Base-by-base conservation (phyloP, 2,113 vertebrate genomes). In the Osmerus eperlanus region DNA sequence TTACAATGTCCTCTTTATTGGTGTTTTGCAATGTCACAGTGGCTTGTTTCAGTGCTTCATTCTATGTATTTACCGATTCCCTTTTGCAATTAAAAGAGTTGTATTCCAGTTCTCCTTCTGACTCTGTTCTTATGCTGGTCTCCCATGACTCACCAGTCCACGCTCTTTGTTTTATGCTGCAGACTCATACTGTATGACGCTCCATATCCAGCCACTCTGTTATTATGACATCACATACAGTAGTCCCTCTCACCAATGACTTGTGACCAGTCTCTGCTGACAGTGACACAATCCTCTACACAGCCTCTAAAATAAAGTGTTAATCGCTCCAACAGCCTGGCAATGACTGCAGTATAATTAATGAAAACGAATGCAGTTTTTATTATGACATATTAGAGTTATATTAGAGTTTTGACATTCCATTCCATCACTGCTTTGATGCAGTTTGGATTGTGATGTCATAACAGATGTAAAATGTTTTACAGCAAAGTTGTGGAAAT, bases 11-110 rank as follows among this genome's bases (percentile, higher is more conserved):
- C 77, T 86, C 88, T 89, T 86, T 81, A 81, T 85, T 89, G 87
- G 86, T 88, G 83, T 82, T 90, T 73, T 89, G 88, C 84, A 83
- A 85, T 78, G 87, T 91, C 86, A 86, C 84, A 68, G 91, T 91
- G 87, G 88, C 87, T 91, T 90, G 88, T 91, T 88, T 87, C 86
- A 85, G 86, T 90, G 89, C 86, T 89, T 88, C 86, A 87, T 89
- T 89, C 89, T 88, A 28, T 91, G 88, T 92, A 88, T 85, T 91
- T 88, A 89, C 85, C 73, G 72, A 81, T 89, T 87, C 86, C 84
- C 81, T 89, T 90, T 91, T 89, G 77, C 88, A 89, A 91, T 85
- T 91, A 91, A 91, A 91, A 85, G 67, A 36, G 75, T 84, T 81
- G 81, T 83, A 88, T 84, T 89, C 84, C 81, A 84, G 53, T 15